Percentiles rank a stretch among this genome's conserved stretches.
These are phyloP conservation scores for Leptobrachium leishanense DNA, from an alignment of 2,113 vertebrate genomes.

Conservation along the genomic window DNA sequence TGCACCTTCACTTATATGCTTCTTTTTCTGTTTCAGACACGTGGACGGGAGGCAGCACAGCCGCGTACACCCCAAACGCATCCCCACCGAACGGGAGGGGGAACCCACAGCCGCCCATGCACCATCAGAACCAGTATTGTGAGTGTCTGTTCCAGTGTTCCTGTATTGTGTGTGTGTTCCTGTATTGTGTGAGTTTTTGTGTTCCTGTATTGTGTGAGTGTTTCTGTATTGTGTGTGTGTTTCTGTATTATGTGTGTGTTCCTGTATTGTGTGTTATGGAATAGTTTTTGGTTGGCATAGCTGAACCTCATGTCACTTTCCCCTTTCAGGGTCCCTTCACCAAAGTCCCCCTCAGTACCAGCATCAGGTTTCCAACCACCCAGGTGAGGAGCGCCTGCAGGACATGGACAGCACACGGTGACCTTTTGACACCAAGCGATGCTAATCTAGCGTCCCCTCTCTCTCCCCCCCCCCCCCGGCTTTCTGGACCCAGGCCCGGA, in stretches of 20 bases:
- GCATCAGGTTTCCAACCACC: conserved; percentile 55
- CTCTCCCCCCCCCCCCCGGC: background rate
- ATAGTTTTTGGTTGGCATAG: no score
- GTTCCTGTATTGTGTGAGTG: no score
- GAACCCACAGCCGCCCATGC: conserved; percentile 63
- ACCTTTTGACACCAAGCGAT: background rate
- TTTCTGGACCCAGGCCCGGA: conserved; percentile 62
- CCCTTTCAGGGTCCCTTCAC: conserved; percentile 71
- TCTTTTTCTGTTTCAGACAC: conserved; percentile 17
- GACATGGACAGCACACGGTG: no score
- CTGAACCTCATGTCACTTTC: background rate
- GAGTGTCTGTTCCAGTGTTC: background rate
- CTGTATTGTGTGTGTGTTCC: no score
- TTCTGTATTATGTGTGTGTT: no score
- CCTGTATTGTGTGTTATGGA: no score
- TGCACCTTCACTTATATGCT: background rate
- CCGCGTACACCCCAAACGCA: conserved; percentile 61
- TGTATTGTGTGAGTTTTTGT: no score
- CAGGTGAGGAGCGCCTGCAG: conserved; percentile 22
- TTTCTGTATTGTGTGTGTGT: no score
- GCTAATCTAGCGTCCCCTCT: background rate
- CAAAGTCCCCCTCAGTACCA: conserved; percentile 65
- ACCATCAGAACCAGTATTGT: conserved; percentile 71
- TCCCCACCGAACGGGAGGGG: conserved; percentile 67
- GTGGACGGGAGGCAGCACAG: conserved; percentile 66